Base-by-base conservation (phyloP, 2,888 invertebrate genomes). In the Diadromus collaris region DNA sequence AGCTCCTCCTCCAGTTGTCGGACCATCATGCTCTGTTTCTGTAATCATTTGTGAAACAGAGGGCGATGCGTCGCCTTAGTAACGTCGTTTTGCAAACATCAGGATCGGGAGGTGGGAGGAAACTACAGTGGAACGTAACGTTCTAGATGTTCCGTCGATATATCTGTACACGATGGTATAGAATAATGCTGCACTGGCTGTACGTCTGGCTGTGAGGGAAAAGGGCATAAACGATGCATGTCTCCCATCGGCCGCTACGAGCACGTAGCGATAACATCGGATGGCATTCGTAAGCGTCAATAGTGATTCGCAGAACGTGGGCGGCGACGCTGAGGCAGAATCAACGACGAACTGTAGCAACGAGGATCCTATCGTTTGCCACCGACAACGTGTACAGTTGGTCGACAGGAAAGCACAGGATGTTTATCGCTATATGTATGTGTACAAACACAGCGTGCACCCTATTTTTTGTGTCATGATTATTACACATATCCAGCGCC, bases 21-120 rank as follows among this genome's bases (percentile, higher is more conserved):
- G 77, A 98, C 97, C 91, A 98, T 93, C 95, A 97, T 96, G 69
- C 97, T 96, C 96, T 98, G 97, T 96, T 98, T 98, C 97, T 98
- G 94, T 60, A 93, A 93, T 81, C 88, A 81, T 34, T 19, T n/a
- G 27, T 24, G 64, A 76, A n/a, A 67, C 38, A 41, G 4, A 72
- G 10, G 46, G 32, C 72, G 63, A 71, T 21, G 48, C 44, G 69
- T 70, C 32, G 73, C 70, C 54, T 73, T 79, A 74, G 73, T 73
- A 79, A 79, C 68, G 61, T 24, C 56, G 13, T 63, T 64, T 67
- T 41, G 38, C 56, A 70, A 70, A 72, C 60, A 46, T 7, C 13
- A 6, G 16, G 38, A 65, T 34, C 56, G 27, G 27, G 16, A n/a
- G n/a, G n/a, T n/a, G n/a, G n/a, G n/a, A n/a, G 24, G n/a, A 56